Base-by-base conservation (phyloP, 2,888 invertebrate species). In the Drosophila neonasuta region DNA sequence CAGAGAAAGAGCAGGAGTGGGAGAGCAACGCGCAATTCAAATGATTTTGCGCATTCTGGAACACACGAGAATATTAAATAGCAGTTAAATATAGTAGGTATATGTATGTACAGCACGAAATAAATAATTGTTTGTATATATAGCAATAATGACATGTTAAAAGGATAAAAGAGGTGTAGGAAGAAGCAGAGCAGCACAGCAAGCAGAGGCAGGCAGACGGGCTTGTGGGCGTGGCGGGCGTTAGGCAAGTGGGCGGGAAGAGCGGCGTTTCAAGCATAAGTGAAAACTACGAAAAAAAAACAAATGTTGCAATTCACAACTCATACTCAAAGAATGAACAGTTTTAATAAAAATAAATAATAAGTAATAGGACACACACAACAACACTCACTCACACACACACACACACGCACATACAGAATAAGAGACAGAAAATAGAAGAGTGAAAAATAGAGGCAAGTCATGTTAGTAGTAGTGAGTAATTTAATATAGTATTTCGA, bases 261-360 rank as follows among this genome's bases (percentile, higher is more conserved):
- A n/a, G 52, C 34, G 44, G 46, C 45, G 11, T 24, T 50, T 55
- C 56, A 71, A 71, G 61, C 66, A 75, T 65, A 17, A 51, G 34
- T 32, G 62, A 34, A 52, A 62, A 20, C 55, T 62, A 80, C 56
- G 51, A 60, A 39, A 50, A 39, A 49, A 59, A 59, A 46, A 60
- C 59, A 45, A 24, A 6, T 24, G 24, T 41, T 42, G 29, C 42
- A 45, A 54, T 17, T 39, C n/a, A n/a, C 36, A 45, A 41, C 30
- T 49, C 34, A 24, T 24, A 24, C 24, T 20, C 3, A 20, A 20
- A 49, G 50, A 71, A 46, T 58, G 59, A 57, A 64, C 42, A 63
- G 17, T n/a, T 34, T 24, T 5, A 24, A 24, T 24, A 24, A 24
- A 54, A 15, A 36, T 57, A 46, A 17, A 29, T 32, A 36, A 20